These are phyloP conservation scores for Esox niger DNA, from an alignment of 2,113 vertebrate species.

Conservation along the genomic window DNA sequence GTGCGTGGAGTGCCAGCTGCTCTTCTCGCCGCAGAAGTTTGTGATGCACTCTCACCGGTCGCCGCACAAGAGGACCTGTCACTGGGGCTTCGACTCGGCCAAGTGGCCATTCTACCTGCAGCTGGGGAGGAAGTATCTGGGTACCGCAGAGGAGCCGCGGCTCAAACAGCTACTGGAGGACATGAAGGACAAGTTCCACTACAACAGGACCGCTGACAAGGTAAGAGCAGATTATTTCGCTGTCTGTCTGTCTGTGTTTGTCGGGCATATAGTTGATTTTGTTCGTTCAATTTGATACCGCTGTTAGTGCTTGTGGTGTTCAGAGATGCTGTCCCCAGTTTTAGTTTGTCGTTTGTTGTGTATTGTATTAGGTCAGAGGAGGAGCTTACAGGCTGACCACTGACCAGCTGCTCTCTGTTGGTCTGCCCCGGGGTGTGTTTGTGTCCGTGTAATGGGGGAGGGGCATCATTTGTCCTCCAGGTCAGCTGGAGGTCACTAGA, in stretches of 20 bases:
- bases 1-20: slow-evolving; percentile 92
- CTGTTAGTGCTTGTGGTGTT: too few species aligned
- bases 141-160: slow-evolving; percentile 80
- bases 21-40: slow-evolving; percentile 95
- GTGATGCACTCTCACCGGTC: slow-evolving; percentile 97
- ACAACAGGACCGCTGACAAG: slow-evolving; percentile 83
- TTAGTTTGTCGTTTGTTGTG: background rate
- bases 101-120: slow-evolving; percentile 98
- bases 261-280: background rate
- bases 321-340: too few species aligned
- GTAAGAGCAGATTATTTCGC: slow-evolving; percentile 72
- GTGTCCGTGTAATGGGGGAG: slow-evolving; percentile 59
- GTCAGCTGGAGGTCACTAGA: slow-evolving; percentile 58
- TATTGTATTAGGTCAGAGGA: background rate
- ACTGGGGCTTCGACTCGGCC: slow-evolving; percentile 97
- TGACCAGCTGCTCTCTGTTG: slow-evolving; percentile 42
- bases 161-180: slow-evolving; percentile 87
- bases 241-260: slow-evolving; percentile 3
- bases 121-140: slow-evolving; percentile 89
- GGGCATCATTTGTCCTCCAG: slow-evolving; percentile 54
- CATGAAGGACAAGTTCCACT: slow-evolving; percentile 94
- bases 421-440: too few species aligned
- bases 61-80: slow-evolving; percentile 97
- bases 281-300: background rate
- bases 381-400: slow-evolving; percentile 35